Evolutionary conservation across 2,888 invertebrate genomes (phyloP).

Genomic region (Synanthedon myopaeformis): DNA sequence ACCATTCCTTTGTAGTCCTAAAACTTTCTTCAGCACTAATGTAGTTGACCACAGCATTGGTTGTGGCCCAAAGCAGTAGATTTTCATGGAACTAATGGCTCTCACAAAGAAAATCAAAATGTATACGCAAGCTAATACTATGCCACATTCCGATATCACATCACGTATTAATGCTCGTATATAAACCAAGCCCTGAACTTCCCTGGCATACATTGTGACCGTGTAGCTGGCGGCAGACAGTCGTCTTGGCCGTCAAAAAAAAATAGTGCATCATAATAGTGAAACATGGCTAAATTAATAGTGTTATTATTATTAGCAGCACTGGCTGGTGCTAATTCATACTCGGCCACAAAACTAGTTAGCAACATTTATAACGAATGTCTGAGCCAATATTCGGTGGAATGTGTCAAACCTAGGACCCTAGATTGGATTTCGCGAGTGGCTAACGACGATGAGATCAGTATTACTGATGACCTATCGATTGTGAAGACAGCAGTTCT

Average conservation of each 20-base stretch:
- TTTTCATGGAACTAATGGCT: slow-evolving; percentile 46
- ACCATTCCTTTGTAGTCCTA: not conserved
- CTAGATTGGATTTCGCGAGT: slow-evolving; percentile 80
- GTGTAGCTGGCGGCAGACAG: slow-evolving; percentile 51
- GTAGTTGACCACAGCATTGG: not conserved
- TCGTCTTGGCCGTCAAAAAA: slow-evolving; percentile 48
- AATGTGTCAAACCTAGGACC: slow-evolving; percentile 83
- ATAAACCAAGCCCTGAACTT: slow-evolving; percentile 65
- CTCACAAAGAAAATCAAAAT: slow-evolving; percentile 44
- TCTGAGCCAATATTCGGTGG: slow-evolving; percentile 75
- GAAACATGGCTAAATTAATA: slow-evolving; percentile 54
- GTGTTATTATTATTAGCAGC: slow-evolving; percentile 49
- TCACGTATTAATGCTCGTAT: slow-evolving; percentile 71
- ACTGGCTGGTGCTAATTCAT: slow-evolving; percentile 41
- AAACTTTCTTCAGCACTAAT: not conserved
- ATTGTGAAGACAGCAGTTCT: slow-evolving; percentile 74
- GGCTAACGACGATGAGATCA: slow-evolving; percentile 75
- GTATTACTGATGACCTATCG: slow-evolving; percentile 80
- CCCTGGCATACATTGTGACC: slow-evolving; percentile 63
- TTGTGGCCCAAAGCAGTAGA: slow-evolving; percentile 34
- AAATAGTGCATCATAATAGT: slow-evolving; percentile 30
- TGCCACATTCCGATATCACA: slow-evolving; percentile 44
- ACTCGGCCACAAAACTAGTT: slow-evolving; percentile 74
- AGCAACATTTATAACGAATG: slow-evolving; percentile 77
- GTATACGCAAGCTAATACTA: slow-evolving; percentile 42